These are phyloP conservation scores for Eilema sororculum DNA, from an alignment of 2,888 invertebrate genomes.

Conservation along the genomic window DNA sequence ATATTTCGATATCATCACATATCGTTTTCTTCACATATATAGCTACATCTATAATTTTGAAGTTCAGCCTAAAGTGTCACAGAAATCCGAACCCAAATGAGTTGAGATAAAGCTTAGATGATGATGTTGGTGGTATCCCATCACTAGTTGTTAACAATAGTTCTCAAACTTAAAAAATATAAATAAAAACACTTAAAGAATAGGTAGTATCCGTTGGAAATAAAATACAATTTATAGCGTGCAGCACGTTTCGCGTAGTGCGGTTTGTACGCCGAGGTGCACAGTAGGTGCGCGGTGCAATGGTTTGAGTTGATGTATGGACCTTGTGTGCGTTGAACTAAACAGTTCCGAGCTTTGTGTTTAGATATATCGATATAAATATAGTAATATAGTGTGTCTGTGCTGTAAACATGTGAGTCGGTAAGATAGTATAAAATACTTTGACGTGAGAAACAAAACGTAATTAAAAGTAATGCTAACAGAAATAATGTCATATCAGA, in stretches of 20 bases:
- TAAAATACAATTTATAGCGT: constrained; percentile 41
- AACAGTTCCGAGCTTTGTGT: neutral
- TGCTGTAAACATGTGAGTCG: neutral
- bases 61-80: too few species aligned
- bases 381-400: neutral
- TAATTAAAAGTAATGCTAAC: too few species aligned
- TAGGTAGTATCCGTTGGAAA: constrained; percentile 41
- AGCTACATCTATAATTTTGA: too few species aligned
- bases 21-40: too few species aligned
- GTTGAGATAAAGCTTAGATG: too few species aligned
- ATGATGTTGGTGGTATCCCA: too few species aligned
- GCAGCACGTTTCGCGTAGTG: constrained; percentile 32
- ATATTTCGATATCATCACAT: too few species aligned
- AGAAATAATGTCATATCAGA: too few species aligned
- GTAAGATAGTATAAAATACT: too few species aligned
- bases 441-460: too few species aligned
- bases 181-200: constrained; percentile 14
- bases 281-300: constrained; percentile 39
- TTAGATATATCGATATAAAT: neutral
- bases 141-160: neutral
- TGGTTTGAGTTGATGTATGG: constrained; percentile 46
- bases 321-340: constrained; percentile 29
- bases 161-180: neutral
- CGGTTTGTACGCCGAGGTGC: constrained; percentile 34
- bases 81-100: too few species aligned